Conservation (phyloP, 2,888 invertebrate species). For the Oegoconia quadripuncta region DNA sequence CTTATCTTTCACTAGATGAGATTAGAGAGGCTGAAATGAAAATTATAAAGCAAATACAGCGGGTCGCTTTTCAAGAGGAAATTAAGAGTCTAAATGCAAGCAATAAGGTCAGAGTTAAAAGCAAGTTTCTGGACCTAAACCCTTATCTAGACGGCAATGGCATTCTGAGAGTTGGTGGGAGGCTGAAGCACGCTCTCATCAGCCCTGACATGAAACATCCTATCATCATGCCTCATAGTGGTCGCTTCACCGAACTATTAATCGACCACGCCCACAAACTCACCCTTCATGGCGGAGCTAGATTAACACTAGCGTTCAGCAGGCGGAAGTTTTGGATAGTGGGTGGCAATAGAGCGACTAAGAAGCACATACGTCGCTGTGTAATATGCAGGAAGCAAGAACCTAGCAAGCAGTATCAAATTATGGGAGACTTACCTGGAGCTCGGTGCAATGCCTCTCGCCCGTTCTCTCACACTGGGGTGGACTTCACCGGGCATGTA, state of each 20-base stretch:
- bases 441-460: slow-evolving; percentile 7
- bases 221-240: too few relatives aligned
- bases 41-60: slow-evolving; percentile 17
- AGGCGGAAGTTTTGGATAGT: slow-evolving; percentile 11
- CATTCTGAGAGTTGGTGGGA: slow-evolving; percentile 11
- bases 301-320: background rate
- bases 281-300: slow-evolving; percentile 4
- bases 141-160: slow-evolving; percentile 17
- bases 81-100: slow-evolving; percentile 13
- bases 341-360: slow-evolving; percentile 6
- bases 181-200: slow-evolving; percentile 2
- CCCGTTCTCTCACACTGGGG: slow-evolving; percentile 11
- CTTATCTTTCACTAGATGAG: slow-evolving; percentile 9
- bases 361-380: slow-evolving; percentile 6
- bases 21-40: slow-evolving; percentile 9
- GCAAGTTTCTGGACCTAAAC: slow-evolving; percentile 14
- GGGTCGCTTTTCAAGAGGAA: slow-evolving; percentile 13
- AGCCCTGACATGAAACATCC: too few relatives aligned
- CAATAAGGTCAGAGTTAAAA: slow-evolving; percentile 7
- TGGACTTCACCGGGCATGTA: slow-evolving; percentile 13
- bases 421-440: slow-evolving; percentile 12
- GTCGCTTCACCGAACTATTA: slow-evolving; percentile 1
- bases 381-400: slow-evolving; percentile 7
- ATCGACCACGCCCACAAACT: slow-evolving; percentile 4
- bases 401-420: slow-evolving; percentile 2